These are phyloP conservation scores for Drosophila rufa DNA, from an alignment of 1,140 invertebrate genomes.

Conservation along the genomic window DNA sequence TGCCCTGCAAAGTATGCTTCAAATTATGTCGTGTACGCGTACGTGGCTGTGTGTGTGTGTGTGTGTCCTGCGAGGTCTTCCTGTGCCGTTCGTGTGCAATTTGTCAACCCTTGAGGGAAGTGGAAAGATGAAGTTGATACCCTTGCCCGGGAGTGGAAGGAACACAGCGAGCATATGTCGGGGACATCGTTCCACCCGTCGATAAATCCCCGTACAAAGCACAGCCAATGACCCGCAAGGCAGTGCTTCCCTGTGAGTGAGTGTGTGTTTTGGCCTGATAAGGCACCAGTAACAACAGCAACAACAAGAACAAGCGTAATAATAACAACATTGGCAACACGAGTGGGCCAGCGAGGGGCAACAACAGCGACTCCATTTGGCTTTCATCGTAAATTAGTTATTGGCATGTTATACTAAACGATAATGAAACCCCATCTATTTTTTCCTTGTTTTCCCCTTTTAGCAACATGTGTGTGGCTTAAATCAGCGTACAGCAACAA, in stretches of 20 bases:
- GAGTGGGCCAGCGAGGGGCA: slow-evolving; percentile 7
- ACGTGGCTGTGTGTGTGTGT: slow-evolving; percentile 28
- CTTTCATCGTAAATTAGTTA: slow-evolving; percentile 82
- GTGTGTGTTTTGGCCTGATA: slow-evolving; percentile 59
- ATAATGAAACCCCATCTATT: slow-evolving; percentile 59
- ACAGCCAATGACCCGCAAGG: slow-evolving; percentile 40
- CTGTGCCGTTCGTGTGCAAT: slow-evolving; percentile 48
- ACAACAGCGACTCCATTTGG: slow-evolving; percentile 41
- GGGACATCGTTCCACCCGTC: slow-evolving; percentile 35
- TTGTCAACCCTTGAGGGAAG: slow-evolving; percentile 66
- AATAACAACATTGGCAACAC: slow-evolving; percentile 43
- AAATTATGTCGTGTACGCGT: slow-evolving; percentile 61
- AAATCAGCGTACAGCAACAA: slow-evolving; percentile 36
- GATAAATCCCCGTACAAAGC: slow-evolving; percentile 44
- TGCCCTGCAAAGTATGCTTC: slow-evolving; percentile 72
- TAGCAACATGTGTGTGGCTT: slow-evolving; percentile 70
- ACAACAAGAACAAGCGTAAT: slow-evolving; percentile 20
- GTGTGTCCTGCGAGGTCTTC: slow-evolving; percentile 24
- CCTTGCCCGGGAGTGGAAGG: slow-evolving; percentile 8
- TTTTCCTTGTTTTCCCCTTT: slow-evolving; percentile 11
- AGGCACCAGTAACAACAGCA: slow-evolving; percentile 45
- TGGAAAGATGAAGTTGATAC: slow-evolving; percentile 39
- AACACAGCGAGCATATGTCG: slow-evolving; percentile 59
- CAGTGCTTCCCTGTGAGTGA: background rate
- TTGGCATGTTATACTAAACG: slow-evolving; percentile 80